Evolutionary conservation across 2,113 vertebrate species (phyloP).

Genomic region (Notothenia coriiceps): DNA sequence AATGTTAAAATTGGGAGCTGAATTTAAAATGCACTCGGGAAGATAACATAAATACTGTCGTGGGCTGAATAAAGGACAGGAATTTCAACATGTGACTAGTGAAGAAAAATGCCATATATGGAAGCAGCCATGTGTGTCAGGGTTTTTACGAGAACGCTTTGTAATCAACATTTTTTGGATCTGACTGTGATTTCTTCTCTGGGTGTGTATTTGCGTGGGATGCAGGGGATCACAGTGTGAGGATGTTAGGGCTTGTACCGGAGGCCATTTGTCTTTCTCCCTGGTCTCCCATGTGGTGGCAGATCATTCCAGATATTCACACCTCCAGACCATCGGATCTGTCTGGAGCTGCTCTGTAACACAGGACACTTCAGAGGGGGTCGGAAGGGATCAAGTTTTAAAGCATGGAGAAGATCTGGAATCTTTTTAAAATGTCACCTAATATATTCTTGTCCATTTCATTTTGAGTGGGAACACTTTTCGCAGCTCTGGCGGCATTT

Average conservation of each 20-base stretch:
- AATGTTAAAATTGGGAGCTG: too few species aligned
- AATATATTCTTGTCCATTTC: background rate
- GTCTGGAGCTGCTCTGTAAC: slow-evolving; percentile 54
- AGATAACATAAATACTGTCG: background rate
- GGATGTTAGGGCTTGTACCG: slow-evolving; percentile 4
- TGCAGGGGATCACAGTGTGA: background rate
- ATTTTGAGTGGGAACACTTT: background rate
- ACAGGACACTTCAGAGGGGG: background rate
- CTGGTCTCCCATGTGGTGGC: slow-evolving; percentile 60
- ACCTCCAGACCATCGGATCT: slow-evolving; percentile 53
- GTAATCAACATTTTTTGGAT: background rate
- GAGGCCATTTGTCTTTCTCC: slow-evolving; percentile 53
- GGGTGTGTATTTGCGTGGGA: background rate
- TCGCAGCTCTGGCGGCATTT: background rate
- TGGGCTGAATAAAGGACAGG: background rate
- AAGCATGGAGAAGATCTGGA: background rate
- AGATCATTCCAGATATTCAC: slow-evolving; percentile 58
- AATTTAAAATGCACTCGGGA: too few species aligned
- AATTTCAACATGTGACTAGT: background rate
- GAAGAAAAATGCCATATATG: background rate
- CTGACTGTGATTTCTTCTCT: background rate
- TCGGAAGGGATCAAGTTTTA: slow-evolving; percentile 8
- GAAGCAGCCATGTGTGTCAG: background rate
- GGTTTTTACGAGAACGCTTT: too few species aligned
- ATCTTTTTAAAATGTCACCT: slow-evolving; percentile 18